Evolutionary conservation across 1,140 invertebrate genomes (phyloP), one percentile per base, ranked within the genome.

Genomic region (Mamestra configurata): DNA sequence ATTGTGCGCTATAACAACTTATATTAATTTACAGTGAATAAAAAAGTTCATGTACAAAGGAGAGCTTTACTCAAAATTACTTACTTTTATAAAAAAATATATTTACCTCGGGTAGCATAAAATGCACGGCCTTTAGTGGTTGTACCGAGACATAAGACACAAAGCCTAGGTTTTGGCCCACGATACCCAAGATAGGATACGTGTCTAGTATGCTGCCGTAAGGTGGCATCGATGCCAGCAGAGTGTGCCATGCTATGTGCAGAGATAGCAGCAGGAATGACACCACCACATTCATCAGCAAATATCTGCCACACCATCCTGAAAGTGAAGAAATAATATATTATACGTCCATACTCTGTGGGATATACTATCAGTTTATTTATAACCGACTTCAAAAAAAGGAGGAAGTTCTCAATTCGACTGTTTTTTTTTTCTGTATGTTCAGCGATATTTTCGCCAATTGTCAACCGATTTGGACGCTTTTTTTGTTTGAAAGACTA

Each of bases 41-140:
- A 57, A 15, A 57, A 10, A 57, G 0, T 24, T 31, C 55, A 64
- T 51, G 8, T 5, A 40, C 40, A 7, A 4, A 35, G 10, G 40
- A 40, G 8, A 35, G 3, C 31, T 35, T 35, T 3, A 4, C 3
- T 4, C 7, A 40, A 40, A 8, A 10, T 8, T 10, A 7, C 40
- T 5, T 4, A 7, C 1, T 11, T 4, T 1, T 46, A 8, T 40
- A 46, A 13, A 15, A 10, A 6, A 96, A 40, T 13, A 70, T 27
- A 35, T 53, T 86, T 46, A 97, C 95, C 92, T 98, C 97, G 15
- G 97, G 97, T 13, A 95, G 89, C 4, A 97, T 85, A 95, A 96
- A 96, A 81, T 96, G 96, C 20, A 97, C 92, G 3, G 97, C 95
- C 89, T 97, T 96, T 76, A 96, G 89, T 1, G 94, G 88, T 20